Evolutionary conservation across 2,888 invertebrate species (phyloP), one percentile per base, ranked within the genome.

Genomic region (Dryadula phaetusa): DNA sequence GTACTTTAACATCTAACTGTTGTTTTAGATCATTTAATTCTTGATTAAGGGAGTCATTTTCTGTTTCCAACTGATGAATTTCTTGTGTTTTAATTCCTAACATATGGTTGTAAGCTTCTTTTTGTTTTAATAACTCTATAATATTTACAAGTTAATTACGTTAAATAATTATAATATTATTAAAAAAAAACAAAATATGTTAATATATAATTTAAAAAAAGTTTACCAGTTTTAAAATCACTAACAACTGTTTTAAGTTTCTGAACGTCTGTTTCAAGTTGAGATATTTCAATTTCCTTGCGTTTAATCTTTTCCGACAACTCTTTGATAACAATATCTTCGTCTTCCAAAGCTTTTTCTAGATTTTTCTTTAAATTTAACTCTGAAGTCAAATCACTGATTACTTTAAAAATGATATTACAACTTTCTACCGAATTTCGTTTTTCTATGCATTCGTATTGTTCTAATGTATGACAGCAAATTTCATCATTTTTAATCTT

Each of bases 1-100:
- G 83, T 0, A 87, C 85, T 78, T 87, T 87, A 0, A 81, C 66
- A 54, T 88, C 86, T 14, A 88, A 72, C 69, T 88, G 84, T 14
- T 82, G 66, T 76, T 84, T 87, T 0, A 85, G 80, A 37, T 84
- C 79, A n/a, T 80, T 82, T 37, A 87, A 73, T 62, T 86, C 82
- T 47, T 79, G 79, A 18, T 76, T 77, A 6, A 88, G 80, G 12
- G 80, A 75, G 67, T 82, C 68, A 64, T 87, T 88, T 40, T 86
- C 85, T 34, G 76, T 66, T 71, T 83, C 78, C 8, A 88, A 66
- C 20, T 69, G 74, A 62, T 83, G 77, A 18, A 85, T 77, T 32
- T 85, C 80, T 67, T 75, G 77, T 6, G 70, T 52, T 72, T 82
- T 84, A 2, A 76, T 73, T 37, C 83, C 79, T 61, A 85, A 44